These are phyloP conservation scores for Teleogryllus occipitalis DNA, from an alignment of 1,140 invertebrate species.

Conservation along the genomic window DNA sequence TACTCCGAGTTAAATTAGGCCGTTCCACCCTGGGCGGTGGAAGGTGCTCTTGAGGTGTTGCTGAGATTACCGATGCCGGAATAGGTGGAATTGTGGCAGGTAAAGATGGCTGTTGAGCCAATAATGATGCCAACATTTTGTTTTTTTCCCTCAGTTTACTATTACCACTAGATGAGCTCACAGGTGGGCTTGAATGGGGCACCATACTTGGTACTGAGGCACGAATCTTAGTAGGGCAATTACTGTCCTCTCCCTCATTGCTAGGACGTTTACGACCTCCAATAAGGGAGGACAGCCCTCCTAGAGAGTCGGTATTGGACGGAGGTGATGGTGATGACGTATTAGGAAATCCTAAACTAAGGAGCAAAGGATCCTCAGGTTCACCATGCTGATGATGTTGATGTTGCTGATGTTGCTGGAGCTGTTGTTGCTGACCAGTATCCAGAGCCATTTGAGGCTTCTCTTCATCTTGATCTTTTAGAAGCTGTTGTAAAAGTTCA, in stretches of 20 bases:
- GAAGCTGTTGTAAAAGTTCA: conserved; percentile 69
- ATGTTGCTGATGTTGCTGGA: not conserved
- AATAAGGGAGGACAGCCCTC: conserved; percentile 28
- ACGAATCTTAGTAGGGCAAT: conserved; percentile 37
- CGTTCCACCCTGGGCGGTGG: conserved; percentile 42
- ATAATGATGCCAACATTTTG: conserved; percentile 72
- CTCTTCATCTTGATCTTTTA: conserved; percentile 44
- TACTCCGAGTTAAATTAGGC: conserved; percentile 26
- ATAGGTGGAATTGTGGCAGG: conserved; percentile 57
- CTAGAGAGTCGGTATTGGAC: conserved; percentile 9
- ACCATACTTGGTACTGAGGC: conserved; percentile 38
- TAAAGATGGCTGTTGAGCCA: conserved; percentile 68
- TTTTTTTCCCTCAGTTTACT: conserved; percentile 74
- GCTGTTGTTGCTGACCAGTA: conserved; percentile 15
- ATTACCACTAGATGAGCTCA: conserved; percentile 36
- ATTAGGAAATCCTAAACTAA: conserved; percentile 49
- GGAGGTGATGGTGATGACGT: conserved; percentile 24
- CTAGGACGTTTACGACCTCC: conserved; percentile 57
- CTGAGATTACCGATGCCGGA: conserved; percentile 54
- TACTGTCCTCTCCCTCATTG: conserved; percentile 52
- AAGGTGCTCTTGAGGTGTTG: conserved; percentile 54
- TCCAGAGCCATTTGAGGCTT: conserved; percentile 16
- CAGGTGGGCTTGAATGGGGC: conserved; percentile 32
- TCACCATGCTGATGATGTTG: conserved; percentile 12
- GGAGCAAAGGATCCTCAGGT: conserved; percentile 44